Percentiles rank a stretch among this genome's conserved stretches.
phyloP scores from a whole-genome alignment of 2,113 vertebrate genomes.

The Pomatorhinus ruficollis region DNA sequence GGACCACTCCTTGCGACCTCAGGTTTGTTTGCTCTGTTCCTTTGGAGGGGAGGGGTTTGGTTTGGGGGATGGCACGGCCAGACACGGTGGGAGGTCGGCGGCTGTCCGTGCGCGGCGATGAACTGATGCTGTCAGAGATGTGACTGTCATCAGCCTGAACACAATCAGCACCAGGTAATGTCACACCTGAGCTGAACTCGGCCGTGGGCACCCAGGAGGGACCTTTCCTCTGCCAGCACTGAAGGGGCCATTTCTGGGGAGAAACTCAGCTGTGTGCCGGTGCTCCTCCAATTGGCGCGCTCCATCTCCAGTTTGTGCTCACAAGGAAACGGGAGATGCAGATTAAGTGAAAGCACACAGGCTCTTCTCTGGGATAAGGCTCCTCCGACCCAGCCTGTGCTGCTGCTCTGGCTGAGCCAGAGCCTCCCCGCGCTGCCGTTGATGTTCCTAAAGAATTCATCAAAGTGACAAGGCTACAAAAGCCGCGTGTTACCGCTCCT shows the following conservation, averaged over 20 bases:
- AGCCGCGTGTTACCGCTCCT: neutral
- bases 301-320: neutral
- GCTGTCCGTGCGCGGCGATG: accelerated
- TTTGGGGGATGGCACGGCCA: neutral
- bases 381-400: neutral
- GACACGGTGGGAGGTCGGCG: accelerated
- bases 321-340: neutral
- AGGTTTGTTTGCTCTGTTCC: neutral
- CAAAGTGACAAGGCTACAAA: conserved; percentile 62
- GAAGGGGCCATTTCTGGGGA: accelerated
- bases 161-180: accelerated
- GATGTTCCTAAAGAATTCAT: neutral
- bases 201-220: neutral
- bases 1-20: accelerated
- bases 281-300: accelerated
- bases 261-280: accelerated
- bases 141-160: accelerated
- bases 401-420: neutral
- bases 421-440: neutral
- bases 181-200: neutral
- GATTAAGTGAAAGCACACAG: neutral
- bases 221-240: neutral
- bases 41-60: neutral
- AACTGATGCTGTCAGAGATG: accelerated
- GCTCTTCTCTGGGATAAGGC: neutral